phyloP scores from a whole-genome alignment of 2,797 vertebrate species.

The Eutrigla gurnardus region DNA sequence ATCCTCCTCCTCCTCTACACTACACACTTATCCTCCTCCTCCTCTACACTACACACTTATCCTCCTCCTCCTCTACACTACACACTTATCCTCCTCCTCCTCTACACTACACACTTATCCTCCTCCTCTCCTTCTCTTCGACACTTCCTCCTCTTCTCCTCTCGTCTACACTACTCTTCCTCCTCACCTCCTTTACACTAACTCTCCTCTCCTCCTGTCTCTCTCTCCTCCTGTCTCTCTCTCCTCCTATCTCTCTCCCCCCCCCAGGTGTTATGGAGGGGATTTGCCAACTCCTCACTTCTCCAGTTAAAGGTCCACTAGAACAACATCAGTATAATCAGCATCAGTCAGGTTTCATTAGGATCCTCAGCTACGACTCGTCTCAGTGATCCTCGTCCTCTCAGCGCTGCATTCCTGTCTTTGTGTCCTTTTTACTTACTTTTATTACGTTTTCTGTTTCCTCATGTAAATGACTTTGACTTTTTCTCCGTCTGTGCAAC shows the following conservation, averaged over 20 bases:
- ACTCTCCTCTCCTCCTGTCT: not conserved
- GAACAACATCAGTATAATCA: constrained; percentile 87
- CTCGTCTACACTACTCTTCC: no score
- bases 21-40: not conserved
- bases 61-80: not conserved
- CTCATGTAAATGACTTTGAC: constrained; percentile 59
- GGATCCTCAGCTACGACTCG: constrained; percentile 81
- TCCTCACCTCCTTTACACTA: no score
- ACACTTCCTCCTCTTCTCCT: not conserved
- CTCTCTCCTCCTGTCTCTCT: no score
- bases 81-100: not conserved
- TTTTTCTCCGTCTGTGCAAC: constrained; percentile 10
- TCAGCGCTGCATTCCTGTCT: constrained; percentile 81
- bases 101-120: not conserved
- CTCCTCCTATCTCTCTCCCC: constrained; percentile 12
- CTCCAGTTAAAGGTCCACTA: constrained; percentile 81
- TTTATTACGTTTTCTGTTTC: constrained; percentile 75
- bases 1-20: not conserved
- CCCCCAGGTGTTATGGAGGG: constrained; percentile 77
- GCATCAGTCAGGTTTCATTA: constrained; percentile 85
- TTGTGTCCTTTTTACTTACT: constrained; percentile 65
- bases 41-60: not conserved
- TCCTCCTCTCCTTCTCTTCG: not conserved
- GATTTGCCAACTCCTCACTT: constrained; percentile 79
- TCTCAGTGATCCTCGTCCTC: constrained; percentile 79